Evolutionary conservation across 1,140 invertebrate genomes (phyloP).

Genomic region (Agraylea sexmaculata): DNA sequence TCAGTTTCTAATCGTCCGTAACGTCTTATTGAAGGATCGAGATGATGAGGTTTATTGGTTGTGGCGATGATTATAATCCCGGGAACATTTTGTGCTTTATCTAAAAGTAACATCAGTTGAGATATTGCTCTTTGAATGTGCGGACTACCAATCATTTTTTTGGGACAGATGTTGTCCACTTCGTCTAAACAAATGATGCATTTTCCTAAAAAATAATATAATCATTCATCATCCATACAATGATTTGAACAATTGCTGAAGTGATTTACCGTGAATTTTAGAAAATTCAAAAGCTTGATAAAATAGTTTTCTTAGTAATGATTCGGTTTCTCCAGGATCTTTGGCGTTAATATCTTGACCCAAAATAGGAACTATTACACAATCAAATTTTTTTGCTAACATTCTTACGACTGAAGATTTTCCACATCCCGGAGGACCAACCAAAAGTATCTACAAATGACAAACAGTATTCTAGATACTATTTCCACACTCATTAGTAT

Average conservation of each 20-base stretch:
- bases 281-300: constrained; percentile 26
- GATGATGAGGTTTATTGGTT: constrained; percentile 25
- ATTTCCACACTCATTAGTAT: no score
- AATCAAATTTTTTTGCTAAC: constrained; percentile 13
- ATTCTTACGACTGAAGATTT: constrained; percentile 16
- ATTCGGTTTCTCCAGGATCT: constrained; percentile 35
- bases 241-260: constrained; percentile 6
- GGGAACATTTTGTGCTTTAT: constrained; percentile 23
- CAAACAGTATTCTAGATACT: no score
- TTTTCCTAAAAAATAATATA: constrained; percentile 19
- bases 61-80: constrained; percentile 32
- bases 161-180: constrained; percentile 28
- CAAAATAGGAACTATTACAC: constrained; percentile 13
- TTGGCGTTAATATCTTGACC: constrained; percentile 15
- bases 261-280: constrained; percentile 19
- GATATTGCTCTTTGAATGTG: constrained; percentile 25
- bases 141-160: constrained; percentile 9
- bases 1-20: constrained; percentile 31
- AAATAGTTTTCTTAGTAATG: constrained; percentile 29
- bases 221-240: constrained; percentile 10
- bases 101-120: constrained; percentile 29
- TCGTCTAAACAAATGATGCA: constrained; percentile 30
- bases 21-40: constrained; percentile 28
- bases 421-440: constrained; percentile 19
- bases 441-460: constrained; percentile 16